Conservation (phyloP, 2,888 invertebrate genomes). For the Hyalella azteca region DNA sequence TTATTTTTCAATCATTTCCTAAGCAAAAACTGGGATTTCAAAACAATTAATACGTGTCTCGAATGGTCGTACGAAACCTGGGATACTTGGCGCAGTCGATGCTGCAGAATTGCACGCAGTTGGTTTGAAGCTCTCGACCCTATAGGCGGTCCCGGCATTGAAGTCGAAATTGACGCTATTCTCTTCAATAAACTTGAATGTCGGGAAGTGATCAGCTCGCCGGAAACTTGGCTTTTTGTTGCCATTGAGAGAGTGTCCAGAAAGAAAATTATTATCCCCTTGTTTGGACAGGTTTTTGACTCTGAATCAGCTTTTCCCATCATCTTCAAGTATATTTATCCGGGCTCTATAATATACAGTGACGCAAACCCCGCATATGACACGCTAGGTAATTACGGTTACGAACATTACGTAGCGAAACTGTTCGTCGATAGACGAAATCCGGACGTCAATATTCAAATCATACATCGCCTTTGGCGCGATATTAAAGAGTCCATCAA, state of each 20-base stretch:
- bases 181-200: slow-evolving; percentile 15
- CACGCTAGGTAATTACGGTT: not conserved
- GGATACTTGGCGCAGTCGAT: not conserved
- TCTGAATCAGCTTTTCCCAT: not conserved
- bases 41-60: not conserved
- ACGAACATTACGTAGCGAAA: not conserved
- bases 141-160: slow-evolving; percentile 22
- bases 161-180: slow-evolving; percentile 28
- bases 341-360: slow-evolving; percentile 2
- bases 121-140: slow-evolving; percentile 39
- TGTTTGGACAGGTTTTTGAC: not conserved
- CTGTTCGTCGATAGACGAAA: not conserved
- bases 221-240: slow-evolving; percentile 33
- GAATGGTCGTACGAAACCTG: not conserved
- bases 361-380: not conserved
- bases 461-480: not conserved
- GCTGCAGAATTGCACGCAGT: not conserved
- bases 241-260: slow-evolving; percentile 9
- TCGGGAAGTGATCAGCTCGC: not conserved
- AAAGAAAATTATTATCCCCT: slow-evolving; percentile 13
- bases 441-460: slow-evolving; percentile 8
- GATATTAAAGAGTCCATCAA: not conserved
- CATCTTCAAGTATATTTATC: slow-evolving; percentile 11
- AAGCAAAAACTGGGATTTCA: slow-evolving; percentile 27
- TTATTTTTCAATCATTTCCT: slow-evolving; percentile 30